Evolutionary conservation across 2,888 invertebrate species (phyloP).

Genomic region (Dexiosoma caninum): DNA sequence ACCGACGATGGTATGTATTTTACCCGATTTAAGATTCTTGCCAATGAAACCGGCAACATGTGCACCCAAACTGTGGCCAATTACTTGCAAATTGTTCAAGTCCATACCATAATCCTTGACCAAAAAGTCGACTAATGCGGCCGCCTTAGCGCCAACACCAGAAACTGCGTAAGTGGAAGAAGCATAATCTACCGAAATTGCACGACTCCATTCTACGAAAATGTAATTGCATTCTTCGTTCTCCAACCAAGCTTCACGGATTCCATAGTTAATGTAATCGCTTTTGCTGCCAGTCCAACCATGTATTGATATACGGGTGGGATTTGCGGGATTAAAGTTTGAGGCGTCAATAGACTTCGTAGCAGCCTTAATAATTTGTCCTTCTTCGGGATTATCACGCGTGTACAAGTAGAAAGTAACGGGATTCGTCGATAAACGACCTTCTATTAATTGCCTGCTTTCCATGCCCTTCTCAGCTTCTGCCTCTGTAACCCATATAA

Average conservation of each 20-base stretch:
- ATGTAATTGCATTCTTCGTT: conserved; percentile 80
- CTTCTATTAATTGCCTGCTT: conserved; percentile 6
- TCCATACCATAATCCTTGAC: conserved; percentile 77
- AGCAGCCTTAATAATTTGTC: conserved; percentile 65
- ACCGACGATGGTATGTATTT: conserved; percentile 79
- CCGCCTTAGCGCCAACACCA: conserved; percentile 66
- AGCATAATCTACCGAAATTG: conserved; percentile 79
- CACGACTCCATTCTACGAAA: conserved; percentile 80
- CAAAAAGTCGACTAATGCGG: conserved; percentile 72
- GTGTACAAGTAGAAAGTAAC: conserved; percentile 70
- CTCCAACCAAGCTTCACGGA: conserved; percentile 78
- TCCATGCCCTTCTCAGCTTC: conserved; percentile 35
- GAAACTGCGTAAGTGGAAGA: conserved; percentile 77
- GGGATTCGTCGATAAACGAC: conserved; percentile 40
- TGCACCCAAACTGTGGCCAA: conserved; percentile 81
- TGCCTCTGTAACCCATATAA: conserved; percentile 54
- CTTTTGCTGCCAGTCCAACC: conserved; percentile 80
- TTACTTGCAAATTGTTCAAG: conserved; percentile 78
- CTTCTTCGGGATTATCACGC: conserved; percentile 66
- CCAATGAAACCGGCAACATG: conserved; percentile 81
- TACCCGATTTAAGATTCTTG: conserved; percentile 79
- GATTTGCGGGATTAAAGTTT: conserved; percentile 63
- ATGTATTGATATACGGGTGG: conserved; percentile 76
- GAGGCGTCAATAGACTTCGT: conserved; percentile 58
- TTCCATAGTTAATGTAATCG: conserved; percentile 67